A percentile compares a stretch with the other conserved stretches of the same genome.
Evolutionary conservation across 2,797 vertebrate species (phyloP).

Genomic region (Emydoidea blandingii): DNA sequence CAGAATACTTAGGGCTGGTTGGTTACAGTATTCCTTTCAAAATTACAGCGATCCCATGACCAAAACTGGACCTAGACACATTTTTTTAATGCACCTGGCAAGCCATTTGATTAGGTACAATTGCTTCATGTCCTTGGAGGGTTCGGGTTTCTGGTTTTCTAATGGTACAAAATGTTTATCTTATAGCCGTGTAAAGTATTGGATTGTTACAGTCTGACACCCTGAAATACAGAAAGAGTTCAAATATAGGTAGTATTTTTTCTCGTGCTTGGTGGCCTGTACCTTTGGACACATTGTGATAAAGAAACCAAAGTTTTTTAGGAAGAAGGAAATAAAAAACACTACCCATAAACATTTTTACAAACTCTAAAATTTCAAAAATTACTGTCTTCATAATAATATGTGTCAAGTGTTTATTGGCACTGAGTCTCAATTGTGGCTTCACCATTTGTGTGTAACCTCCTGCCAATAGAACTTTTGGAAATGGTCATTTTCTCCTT

Average conservation of each 20-base stretch:
- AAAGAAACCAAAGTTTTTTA: not conserved
- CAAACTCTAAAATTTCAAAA: not conserved
- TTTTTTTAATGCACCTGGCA: not conserved
- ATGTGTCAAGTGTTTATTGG: rapidly evolving
- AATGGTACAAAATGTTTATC: not conserved
- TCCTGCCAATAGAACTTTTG: not conserved
- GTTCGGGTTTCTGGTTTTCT: not conserved
- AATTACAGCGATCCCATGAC: not conserved
- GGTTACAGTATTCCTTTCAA: rapidly evolving
- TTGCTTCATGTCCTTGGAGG: not conserved
- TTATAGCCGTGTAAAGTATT: not conserved
- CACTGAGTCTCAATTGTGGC: not conserved
- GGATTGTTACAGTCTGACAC: not conserved
- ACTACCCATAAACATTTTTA: not conserved
- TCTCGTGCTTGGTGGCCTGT: not conserved
- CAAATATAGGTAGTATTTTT: no score
- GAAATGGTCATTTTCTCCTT: not conserved
- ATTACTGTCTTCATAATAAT: not conserved
- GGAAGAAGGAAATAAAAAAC: not conserved
- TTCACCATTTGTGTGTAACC: not conserved
- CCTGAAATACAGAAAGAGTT: not conserved
- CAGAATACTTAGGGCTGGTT: no score
- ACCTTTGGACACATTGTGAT: not conserved
- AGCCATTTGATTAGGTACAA: not conserved
- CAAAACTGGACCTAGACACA: not conserved